Evolutionary conservation across 2,888 invertebrate species (phyloP).

Genomic region (Nowickia ferox): DNA sequence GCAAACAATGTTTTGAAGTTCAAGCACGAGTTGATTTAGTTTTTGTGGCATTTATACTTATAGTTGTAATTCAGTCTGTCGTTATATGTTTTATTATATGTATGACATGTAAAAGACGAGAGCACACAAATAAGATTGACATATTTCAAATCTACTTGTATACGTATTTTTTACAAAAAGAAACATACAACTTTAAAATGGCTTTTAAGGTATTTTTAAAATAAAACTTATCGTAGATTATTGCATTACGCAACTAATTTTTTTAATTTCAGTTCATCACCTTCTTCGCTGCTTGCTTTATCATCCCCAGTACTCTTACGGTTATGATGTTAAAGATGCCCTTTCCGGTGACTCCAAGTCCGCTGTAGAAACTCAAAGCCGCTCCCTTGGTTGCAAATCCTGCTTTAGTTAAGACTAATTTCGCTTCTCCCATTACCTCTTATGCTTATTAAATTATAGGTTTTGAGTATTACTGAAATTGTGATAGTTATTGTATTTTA

Average conservation of each 20-base stretch:
- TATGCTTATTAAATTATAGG: constrained; percentile 78
- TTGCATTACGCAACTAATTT: neutral
- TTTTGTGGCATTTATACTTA: constrained; percentile 71
- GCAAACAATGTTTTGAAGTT: constrained; percentile 70
- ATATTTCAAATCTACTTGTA: constrained; percentile 80
- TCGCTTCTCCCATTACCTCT: constrained; percentile 80
- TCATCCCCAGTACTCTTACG: constrained; percentile 82
- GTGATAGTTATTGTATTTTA: no score
- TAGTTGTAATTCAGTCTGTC: constrained; percentile 68
- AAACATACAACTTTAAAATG: constrained; percentile 76
- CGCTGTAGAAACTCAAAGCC: constrained; percentile 82
- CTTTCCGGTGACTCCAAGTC: constrained; percentile 83
- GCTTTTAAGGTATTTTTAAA: constrained; percentile 83
- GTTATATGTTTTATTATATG: constrained; percentile 69
- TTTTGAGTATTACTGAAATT: no score
- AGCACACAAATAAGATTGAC: constrained; percentile 77
- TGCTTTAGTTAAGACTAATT: constrained; percentile 79
- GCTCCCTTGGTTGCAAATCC: constrained; percentile 77
- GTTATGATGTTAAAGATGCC: constrained; percentile 83
- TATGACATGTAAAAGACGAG: constrained; percentile 75
- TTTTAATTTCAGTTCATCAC: constrained; percentile 76
- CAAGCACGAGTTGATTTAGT: neutral
- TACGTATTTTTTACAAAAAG: constrained; percentile 80
- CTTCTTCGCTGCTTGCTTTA: constrained; percentile 79
- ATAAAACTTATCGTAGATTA: constrained; percentile 74